Conservation (phyloP, 1,140 invertebrate genomes). For the Proales similis region DNA sequence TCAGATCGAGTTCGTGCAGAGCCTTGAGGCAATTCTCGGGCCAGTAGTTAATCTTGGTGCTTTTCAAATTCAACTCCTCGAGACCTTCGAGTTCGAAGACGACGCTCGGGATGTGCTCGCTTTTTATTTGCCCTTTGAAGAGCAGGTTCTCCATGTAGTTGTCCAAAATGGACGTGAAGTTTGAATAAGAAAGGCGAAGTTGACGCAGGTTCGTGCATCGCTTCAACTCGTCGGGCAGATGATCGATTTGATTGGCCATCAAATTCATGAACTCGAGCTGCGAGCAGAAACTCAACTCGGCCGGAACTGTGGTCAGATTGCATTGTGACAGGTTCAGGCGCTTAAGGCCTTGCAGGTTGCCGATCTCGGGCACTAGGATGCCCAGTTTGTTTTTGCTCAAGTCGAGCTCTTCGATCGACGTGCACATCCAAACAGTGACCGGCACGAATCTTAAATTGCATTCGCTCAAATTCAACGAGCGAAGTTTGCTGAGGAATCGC, state of each 20-base stretch:
- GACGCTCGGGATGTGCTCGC: constrained; percentile 51
- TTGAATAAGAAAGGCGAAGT: constrained; percentile 47
- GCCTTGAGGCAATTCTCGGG: constrained; percentile 45
- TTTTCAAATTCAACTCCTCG: constrained; percentile 46
- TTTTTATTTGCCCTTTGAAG: constrained; percentile 49
- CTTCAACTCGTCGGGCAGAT: constrained; percentile 48
- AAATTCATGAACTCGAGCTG: constrained; percentile 48
- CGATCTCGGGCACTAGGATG: constrained; percentile 48
- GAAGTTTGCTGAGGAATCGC: constrained; percentile 42
- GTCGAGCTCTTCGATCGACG: constrained; percentile 43
- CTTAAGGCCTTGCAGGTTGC: constrained; percentile 44
- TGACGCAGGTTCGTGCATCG: constrained; percentile 46
- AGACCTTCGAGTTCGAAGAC: constrained; percentile 51
- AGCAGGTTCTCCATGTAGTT: constrained; percentile 47
- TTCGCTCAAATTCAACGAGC: constrained; percentile 47
- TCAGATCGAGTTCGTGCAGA: constrained; percentile 46
- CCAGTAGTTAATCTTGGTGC: constrained; percentile 49
- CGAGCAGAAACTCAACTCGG: constrained; percentile 52
- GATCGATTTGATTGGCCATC: constrained; percentile 52
- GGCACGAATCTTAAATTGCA: constrained; percentile 51
- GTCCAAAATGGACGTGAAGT: constrained; percentile 47
- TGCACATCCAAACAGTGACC: constrained; percentile 46
- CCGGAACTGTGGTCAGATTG: constrained; percentile 48
- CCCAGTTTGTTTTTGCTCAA: constrained; percentile 50
- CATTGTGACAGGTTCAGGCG: constrained; percentile 50